These are phyloP conservation scores for Isotomurus palustris DNA, from an alignment of 2,888 invertebrate genomes.

Conservation along the genomic window DNA sequence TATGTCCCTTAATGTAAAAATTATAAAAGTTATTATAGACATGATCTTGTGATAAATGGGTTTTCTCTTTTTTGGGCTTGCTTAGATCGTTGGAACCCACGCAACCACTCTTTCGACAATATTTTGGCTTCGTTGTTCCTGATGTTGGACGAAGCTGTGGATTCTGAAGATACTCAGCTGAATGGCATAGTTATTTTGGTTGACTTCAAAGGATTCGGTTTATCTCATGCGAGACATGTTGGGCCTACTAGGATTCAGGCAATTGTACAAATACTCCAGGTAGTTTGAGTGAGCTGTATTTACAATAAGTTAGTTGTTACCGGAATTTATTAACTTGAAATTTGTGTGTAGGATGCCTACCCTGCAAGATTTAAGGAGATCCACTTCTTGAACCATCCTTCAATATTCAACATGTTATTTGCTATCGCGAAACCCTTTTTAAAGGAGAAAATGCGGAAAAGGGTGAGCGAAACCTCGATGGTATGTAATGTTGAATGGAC, in stretches of 20 bases:
- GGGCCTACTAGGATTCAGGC: slow-evolving; percentile 50
- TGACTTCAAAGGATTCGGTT: slow-evolving; percentile 51
- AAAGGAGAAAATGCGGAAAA: slow-evolving; percentile 36
- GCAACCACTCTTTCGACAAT: slow-evolving; percentile 49
- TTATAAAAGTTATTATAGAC: background rate
- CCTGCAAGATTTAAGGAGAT: slow-evolving; percentile 38
- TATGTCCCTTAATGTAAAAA: slow-evolving; percentile 12
- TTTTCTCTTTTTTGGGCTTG: slow-evolving; percentile 13
- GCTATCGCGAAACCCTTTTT: slow-evolving; percentile 36
- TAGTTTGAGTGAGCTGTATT: slow-evolving; percentile 32
- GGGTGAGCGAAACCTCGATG: slow-evolving; percentile 24
- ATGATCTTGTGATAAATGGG: background rate
- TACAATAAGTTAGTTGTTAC: too few species aligned
- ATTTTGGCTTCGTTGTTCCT: slow-evolving; percentile 49
- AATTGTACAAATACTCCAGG: slow-evolving; percentile 48
- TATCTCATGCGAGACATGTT: slow-evolving; percentile 50
- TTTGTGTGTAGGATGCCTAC: slow-evolving; percentile 21
- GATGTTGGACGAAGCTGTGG: slow-evolving; percentile 49
- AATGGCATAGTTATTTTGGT: slow-evolving; percentile 51
- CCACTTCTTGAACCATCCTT: slow-evolving; percentile 36
- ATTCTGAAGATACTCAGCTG: slow-evolving; percentile 51
- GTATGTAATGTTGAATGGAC: too few species aligned
- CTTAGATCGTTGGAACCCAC: slow-evolving; percentile 51
- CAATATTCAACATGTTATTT: slow-evolving; percentile 35
- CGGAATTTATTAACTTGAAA: background rate